These are phyloP conservation scores for Babyrousa celebensis DNA, from an alignment of 2,797 vertebrate species.

Conservation along the genomic window DNA sequence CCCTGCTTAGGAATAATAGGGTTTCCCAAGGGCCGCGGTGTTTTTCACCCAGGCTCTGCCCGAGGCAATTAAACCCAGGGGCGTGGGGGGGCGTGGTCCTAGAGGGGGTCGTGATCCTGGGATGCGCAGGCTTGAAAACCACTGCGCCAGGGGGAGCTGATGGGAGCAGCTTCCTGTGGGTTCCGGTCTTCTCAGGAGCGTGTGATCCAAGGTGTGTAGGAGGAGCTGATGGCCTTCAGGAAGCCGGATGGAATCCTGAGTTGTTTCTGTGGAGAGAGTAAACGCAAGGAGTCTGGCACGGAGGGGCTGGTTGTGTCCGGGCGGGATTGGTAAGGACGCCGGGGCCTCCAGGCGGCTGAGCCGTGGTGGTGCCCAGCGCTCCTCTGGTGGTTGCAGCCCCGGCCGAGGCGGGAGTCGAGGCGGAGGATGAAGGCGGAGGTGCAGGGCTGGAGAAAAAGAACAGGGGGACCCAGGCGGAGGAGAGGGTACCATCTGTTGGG, in stretches of 20 bases:
- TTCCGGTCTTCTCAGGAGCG: background rate
- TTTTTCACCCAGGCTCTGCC: background rate
- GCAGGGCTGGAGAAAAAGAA: background rate
- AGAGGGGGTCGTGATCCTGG: background rate
- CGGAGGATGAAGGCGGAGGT: rapidly evolving
- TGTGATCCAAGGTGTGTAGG: background rate
- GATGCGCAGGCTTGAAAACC: background rate
- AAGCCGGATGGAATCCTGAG: background rate
- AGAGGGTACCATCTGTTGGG: background rate
- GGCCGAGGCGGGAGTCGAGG: too few species aligned
- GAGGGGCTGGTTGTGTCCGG: background rate
- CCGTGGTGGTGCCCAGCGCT: rapidly evolving
- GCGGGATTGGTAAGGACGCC: background rate
- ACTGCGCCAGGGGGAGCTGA: background rate
- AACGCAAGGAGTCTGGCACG: background rate
- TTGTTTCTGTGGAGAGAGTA: background rate
- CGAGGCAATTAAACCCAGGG: background rate
- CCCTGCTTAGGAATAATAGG: background rate
- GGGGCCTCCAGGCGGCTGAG: background rate
- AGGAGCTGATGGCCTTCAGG: background rate
- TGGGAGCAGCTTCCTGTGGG: background rate
- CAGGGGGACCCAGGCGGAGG: background rate
- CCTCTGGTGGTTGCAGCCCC: background rate
- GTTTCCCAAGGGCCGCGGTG: background rate
- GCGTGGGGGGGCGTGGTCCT: rapidly evolving